Percentiles rank a stretch among this genome's conserved stretches.
Conservation (phyloP, 2,888 invertebrate genomes). For the Metalampra italica region DNA sequence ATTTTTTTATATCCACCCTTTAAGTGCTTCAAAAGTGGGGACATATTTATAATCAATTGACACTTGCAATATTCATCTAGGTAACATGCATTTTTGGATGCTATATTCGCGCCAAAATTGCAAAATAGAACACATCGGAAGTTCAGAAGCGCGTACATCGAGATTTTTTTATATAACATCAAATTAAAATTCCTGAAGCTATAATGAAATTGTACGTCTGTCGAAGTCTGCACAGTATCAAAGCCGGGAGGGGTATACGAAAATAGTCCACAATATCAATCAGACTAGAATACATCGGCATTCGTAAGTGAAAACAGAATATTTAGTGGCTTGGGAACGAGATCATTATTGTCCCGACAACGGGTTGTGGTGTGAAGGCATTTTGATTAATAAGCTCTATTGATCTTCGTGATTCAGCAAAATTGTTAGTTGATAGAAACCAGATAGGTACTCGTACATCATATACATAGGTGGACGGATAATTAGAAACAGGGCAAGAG, state of each 20-base stretch:
- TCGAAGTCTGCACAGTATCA: constrained; percentile 41
- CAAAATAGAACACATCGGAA: background rate
- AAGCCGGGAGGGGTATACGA: constrained; percentile 22
- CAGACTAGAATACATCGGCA: constrained; percentile 17
- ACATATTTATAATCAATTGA: no score
- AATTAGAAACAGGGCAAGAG: no score
- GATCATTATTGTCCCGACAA: background rate
- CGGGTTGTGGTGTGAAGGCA: background rate
- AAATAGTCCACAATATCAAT: constrained; percentile 26
- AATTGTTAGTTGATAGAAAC: background rate
- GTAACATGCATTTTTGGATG: no score
- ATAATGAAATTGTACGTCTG: constrained; percentile 27
- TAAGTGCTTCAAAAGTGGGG: no score
- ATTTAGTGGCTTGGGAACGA: constrained; percentile 5
- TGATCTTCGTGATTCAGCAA: constrained; percentile 4
- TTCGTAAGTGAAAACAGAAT: constrained; percentile 14
- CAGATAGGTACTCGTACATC: no score
- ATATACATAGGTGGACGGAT: no score
- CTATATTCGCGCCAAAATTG: background rate
- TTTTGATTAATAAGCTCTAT: constrained; percentile 6
- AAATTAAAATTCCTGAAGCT: constrained; percentile 47
- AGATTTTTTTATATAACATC: constrained; percentile 35
- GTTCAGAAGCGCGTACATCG: background rate
- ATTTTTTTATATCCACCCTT: no score
- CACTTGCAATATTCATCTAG: no score